Conservation (phyloP, 2,888 invertebrate genomes). For the Dione juno region DNA sequence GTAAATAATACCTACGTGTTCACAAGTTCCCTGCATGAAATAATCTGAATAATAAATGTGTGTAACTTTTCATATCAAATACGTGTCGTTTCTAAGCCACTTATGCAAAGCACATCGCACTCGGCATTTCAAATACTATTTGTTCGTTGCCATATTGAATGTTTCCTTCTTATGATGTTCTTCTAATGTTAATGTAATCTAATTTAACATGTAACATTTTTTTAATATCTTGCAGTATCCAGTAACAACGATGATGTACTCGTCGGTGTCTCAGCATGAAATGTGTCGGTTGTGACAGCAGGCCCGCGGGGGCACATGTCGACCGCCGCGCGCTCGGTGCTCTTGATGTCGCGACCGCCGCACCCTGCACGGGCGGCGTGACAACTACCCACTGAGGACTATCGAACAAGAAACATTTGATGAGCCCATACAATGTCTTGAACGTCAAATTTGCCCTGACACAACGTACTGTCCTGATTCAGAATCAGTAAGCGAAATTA, state of each 20-base stretch:
- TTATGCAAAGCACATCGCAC: conserved; percentile 37
- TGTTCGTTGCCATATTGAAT: conserved; percentile 11
- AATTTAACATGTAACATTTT: not conserved
- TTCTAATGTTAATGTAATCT: not conserved
- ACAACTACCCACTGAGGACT: conserved; percentile 65
- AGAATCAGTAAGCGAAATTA: conserved; percentile 74
- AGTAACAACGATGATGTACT: conserved; percentile 83
- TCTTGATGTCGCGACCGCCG: conserved; percentile 77
- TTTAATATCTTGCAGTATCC: conserved; percentile 72
- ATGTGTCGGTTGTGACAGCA: conserved; percentile 88
- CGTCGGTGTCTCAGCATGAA: conserved; percentile 86
- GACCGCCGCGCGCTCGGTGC: conserved; percentile 67
- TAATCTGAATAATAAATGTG: conserved; percentile 42
- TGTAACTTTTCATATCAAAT: conserved; percentile 36
- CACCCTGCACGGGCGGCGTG: conserved; percentile 55
- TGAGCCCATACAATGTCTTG: conserved; percentile 67
- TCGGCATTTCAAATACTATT: conserved; percentile 29
- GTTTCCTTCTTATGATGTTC: not conserved
- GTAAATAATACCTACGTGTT: conserved; percentile 40
- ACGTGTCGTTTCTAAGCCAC: conserved; percentile 35
- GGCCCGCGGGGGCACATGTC: conserved; percentile 74
- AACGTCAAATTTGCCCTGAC: conserved; percentile 61
- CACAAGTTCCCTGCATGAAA: conserved; percentile 42
- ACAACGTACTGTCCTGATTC: conserved; percentile 66
- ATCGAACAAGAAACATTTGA: conserved; percentile 64